A percentile compares a stretch with the other conserved stretches of the same genome.
These are phyloP conservation scores for Lethrus apterus DNA, from an alignment of 1,140 invertebrate species.

Conservation along the genomic window DNA sequence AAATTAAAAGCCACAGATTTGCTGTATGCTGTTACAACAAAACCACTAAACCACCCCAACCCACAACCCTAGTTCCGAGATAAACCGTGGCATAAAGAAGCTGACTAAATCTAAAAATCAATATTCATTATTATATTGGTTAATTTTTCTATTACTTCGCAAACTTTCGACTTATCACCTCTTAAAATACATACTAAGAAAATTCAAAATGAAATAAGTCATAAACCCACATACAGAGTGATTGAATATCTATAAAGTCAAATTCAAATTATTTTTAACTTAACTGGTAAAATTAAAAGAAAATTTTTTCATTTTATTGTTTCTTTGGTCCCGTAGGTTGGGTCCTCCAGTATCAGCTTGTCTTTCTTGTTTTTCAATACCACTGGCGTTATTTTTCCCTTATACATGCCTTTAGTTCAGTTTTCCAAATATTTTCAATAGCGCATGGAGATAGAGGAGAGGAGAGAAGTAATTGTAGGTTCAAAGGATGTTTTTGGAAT, in stretches of 20 bases:
- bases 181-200: too few relatives aligned
- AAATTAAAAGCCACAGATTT: slow-evolving; percentile 42
- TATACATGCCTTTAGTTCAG: too few relatives aligned
- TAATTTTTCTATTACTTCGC: neutral
- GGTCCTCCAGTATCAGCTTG: too few relatives aligned
- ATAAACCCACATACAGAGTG: neutral
- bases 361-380: too few relatives aligned
- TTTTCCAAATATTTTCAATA: too few relatives aligned
- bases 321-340: too few relatives aligned
- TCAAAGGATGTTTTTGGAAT: too few relatives aligned
- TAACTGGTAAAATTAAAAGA: neutral
- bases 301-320: neutral
- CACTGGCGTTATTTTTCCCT: too few relatives aligned
- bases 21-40: slow-evolving; percentile 36
- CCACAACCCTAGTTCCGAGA: slow-evolving; percentile 14
- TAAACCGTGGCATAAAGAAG: slow-evolving; percentile 7
- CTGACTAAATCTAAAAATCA: slow-evolving; percentile 9
- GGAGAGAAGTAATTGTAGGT: too few relatives aligned
- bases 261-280: neutral
- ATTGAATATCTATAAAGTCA: neutral
- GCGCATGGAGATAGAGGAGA: too few relatives aligned
- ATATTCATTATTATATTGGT: slow-evolving; percentile 5
- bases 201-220: too few relatives aligned
- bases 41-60: slow-evolving; percentile 21
- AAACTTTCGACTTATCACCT: too few relatives aligned